phyloP scores from a whole-genome alignment of 2,113 vertebrate species.

The Cheilinus undulatus region DNA sequence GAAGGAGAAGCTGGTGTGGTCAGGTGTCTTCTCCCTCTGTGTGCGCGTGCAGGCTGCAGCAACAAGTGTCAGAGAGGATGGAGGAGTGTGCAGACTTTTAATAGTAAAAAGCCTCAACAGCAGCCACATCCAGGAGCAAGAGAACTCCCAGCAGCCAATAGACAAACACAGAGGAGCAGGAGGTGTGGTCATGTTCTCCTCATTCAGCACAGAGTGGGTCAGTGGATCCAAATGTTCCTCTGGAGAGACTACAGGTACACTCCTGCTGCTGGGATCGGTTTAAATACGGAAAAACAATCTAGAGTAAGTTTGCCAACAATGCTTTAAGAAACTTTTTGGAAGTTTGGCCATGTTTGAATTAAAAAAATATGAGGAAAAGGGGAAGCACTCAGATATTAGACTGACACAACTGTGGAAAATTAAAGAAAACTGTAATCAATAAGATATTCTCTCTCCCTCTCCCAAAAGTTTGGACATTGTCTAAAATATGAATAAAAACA shows the following conservation, averaged over 20 bases:
- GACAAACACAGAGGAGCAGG: constrained; percentile 26
- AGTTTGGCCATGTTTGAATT: too few relatives aligned
- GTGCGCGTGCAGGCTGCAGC: constrained; percentile 55
- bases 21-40: constrained; percentile 31
- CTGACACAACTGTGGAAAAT: too few relatives aligned
- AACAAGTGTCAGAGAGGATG: constrained; percentile 57
- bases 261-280: constrained; percentile 20
- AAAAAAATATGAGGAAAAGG: too few relatives aligned
- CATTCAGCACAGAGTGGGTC: constrained; percentile 19
- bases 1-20: constrained; percentile 49
- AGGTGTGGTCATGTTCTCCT: constrained; percentile 55
- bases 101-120: constrained; percentile 55
- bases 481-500: too few relatives aligned
- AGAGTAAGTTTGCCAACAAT: too few relatives aligned
- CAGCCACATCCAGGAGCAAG: constrained; percentile 29
- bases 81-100: constrained; percentile 53
- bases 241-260: constrained; percentile 1
- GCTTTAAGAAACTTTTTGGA: too few relatives aligned
- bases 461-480: too few relatives aligned
- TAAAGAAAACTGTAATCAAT: too few relatives aligned
- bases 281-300: too few relatives aligned
- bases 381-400: too few relatives aligned
- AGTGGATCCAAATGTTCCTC: constrained; percentile 13
- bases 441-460: too few relatives aligned
- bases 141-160: constrained; percentile 65